Evolutionary conservation across 2,888 invertebrate species (phyloP), one percentile per base, ranked within the genome.

Genomic region (Resseliella maxima): DNA sequence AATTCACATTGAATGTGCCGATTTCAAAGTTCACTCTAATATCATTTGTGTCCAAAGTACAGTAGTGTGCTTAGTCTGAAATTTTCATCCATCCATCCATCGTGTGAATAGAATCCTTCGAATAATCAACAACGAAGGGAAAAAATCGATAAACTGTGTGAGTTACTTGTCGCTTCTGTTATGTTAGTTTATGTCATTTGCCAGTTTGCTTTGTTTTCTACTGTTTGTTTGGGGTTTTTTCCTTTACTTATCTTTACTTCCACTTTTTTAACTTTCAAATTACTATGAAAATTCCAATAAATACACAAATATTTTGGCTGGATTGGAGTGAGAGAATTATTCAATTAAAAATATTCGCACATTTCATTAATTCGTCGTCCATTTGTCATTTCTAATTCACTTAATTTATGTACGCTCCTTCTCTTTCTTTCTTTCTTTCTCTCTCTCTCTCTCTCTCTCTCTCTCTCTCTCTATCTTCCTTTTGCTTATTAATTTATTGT

Each of bases 81-180:
- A 59, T 59, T 59, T 59, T 59, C 18, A 59, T 27, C 72, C 72
- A 72, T 31, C 72, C 72, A 72, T 72, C 59, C 24, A 24, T 27
- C 15, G 50, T 59, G 59, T 24, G 59, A n/a, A 50, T 59, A 72
- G 72, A 72, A 72, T 72, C 72, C 31, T 72, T 72, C 72, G 31
- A 72, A 72, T 72, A 72, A 72, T 72, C 72, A 72, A 15, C 72
- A 72, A 18, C 12, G 2, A 15, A 31, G 72, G 24, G 27, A 59
- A 72, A 72, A 72, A 72, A 72, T 72, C 72, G 72, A 72, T 72
- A 72, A 72, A 31, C 27, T 59, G 31, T 72, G 72, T 72, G 59
- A 24, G 59, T 59, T 59, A 72, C 31, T 72, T 72, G 72, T 72
- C 72, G 31, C 72, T 72, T 31, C 72, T 72, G 24, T n/a, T 31